phyloP scores from a whole-genome alignment of 2,888 invertebrate species.

The Mythimna vitellina region DNA sequence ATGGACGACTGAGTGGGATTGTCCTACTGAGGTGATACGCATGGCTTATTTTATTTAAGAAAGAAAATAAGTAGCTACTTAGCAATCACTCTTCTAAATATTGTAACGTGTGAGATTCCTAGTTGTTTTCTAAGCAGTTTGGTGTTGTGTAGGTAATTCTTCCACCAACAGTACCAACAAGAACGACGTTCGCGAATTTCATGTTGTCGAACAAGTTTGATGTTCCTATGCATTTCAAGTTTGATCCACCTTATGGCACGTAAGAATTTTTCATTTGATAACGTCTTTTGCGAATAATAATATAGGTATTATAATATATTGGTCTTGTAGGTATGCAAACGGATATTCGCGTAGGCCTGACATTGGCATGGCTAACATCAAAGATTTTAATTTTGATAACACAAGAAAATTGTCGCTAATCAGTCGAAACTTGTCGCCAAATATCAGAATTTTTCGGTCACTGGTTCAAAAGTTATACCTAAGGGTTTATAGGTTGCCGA shows the following conservation, averaged over 20 bases:
- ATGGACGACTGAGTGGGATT: conserved; percentile 83
- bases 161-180: conserved; percentile 86
- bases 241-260: conserved; percentile 80
- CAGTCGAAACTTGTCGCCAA: too few relatives aligned
- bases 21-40: conserved; percentile 79
- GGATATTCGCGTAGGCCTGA: neutral
- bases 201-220: conserved; percentile 85
- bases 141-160: conserved; percentile 75
- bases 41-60: neutral
- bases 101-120: neutral
- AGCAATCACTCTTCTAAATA: neutral
- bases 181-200: conserved; percentile 84
- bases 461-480: too few relatives aligned
- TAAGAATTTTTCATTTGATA: conserved; percentile 68
- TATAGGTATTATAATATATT: neutral
- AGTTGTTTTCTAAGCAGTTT: neutral
- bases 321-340: neutral
- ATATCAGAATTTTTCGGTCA: too few relatives aligned
- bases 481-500: too few relatives aligned
- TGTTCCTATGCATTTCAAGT: conserved; percentile 84
- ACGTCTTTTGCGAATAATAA: neutral
- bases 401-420: too few relatives aligned
- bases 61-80: neutral
- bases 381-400: too few relatives aligned
- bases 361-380: too few relatives aligned